These are phyloP conservation scores for Odontamblyopus rebecca DNA, from an alignment of 2,797 vertebrate species.

Conservation along the genomic window DNA sequence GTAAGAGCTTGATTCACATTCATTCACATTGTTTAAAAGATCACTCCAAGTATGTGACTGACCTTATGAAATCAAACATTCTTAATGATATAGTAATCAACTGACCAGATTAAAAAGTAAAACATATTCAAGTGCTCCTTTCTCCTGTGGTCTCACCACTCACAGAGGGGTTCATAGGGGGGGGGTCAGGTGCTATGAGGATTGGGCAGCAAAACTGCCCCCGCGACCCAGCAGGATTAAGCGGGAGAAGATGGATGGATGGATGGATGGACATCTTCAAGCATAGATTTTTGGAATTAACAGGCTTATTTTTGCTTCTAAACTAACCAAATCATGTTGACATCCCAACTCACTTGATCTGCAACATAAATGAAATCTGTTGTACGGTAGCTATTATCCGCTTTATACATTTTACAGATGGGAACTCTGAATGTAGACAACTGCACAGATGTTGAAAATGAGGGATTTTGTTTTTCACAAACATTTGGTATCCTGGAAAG, in stretches of 20 bases:
- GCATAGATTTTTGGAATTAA: background rate
- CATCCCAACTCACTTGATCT: background rate
- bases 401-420: conserved; percentile 57
- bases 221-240: too few species aligned
- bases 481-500: conserved; percentile 67
- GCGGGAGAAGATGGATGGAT: too few species aligned
- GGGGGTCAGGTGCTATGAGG: too few species aligned
- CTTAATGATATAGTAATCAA: background rate
- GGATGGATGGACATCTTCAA: too few species aligned
- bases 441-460: conserved; percentile 65
- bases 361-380: background rate
- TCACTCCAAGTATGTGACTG: too few species aligned
- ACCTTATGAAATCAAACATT: too few species aligned
- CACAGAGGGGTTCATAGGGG: too few species aligned
- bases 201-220: too few species aligned
- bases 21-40: too few species aligned
- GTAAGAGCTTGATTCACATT: background rate
- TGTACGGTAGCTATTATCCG: background rate
- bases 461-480: conserved; percentile 71
- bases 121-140: too few species aligned
- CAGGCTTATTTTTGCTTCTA: too few species aligned
- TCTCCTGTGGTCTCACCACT: too few species aligned
- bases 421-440: conserved; percentile 77
- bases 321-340: background rate
- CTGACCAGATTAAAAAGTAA: background rate